Evolutionary conservation across 2,113 vertebrate genomes (phyloP).

Genomic region (Odocoileus virginianus): DNA sequence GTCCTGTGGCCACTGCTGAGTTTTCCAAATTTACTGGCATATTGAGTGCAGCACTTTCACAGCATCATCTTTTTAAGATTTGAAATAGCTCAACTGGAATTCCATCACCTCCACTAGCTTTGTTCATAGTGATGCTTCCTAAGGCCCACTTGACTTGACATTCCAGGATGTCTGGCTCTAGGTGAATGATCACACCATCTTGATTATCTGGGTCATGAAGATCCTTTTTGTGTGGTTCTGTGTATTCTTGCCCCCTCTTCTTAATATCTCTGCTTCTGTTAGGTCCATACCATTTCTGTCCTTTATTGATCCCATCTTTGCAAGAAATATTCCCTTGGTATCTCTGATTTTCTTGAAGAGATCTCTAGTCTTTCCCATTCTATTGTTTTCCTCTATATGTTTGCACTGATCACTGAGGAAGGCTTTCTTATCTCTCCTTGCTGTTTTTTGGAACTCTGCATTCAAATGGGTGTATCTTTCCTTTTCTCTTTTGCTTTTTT

Average conservation of each 20-base stretch:
- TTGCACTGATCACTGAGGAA: neutral
- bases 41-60: neutral
- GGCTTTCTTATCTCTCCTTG: neutral
- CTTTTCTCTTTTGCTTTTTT: neutral
- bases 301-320: neutral
- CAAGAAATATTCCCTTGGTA: neutral
- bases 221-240: neutral
- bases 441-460: neutral
- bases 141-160: neutral
- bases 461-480: neutral
- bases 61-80: neutral
- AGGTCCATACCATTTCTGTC: neutral
- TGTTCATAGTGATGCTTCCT: neutral
- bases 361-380: neutral
- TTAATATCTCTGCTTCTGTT: neutral
- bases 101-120: neutral
- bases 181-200: neutral
- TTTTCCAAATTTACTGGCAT: neutral
- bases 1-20: neutral
- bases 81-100: neutral
- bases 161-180: neutral
- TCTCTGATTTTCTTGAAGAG: neutral
- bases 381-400: neutral
- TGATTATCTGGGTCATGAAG: neutral
- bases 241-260: neutral